Evolutionary conservation across 64 coral and sea anemone genomes (phyloP), one percentile per base, ranked within the genome.

Genomic region (Actinia tenebrosa): DNA sequence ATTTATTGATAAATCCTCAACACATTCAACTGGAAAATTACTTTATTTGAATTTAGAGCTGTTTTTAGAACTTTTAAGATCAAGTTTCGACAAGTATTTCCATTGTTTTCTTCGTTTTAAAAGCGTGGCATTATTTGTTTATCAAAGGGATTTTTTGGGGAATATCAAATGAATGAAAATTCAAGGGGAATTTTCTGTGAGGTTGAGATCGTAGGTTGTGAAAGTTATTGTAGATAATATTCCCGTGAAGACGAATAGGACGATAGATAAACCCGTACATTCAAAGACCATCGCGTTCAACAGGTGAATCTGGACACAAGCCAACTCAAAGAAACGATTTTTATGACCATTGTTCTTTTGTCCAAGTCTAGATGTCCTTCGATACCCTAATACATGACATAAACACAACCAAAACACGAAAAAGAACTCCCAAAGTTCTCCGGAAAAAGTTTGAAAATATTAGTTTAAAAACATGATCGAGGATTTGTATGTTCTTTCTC

Each of bases 271-370:
- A 16, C 60, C 4, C 17, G 20, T 66, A 66, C 22, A 66, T n/a
- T 66, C 16, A 84, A 84, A 30, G 19, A 16, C 8, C 56, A 9
- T 47, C 3, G 22, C 82, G 56, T 56, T 54, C 82, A 84, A 84
- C 82, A 84, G 82, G 82, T 84, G 82, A 53, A 15, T 84, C 11
- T 27, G 30, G 47, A 44, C 82, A 84, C 82, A 60, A 84, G 82
- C 82, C 53, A 84, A 53, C 53, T 23, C 46, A 84, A 84, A 56
- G 44, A 37, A 37, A 56, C 82, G n/a, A 60, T 84, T 81, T 30
- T 19, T 19, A 16, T 18, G 7, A 56, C 82, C 22, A 84, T 84
- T 84, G 82, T 84, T 54, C 82, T 84, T 79, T 79, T 79, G 77
- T 79, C 45, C 18, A 7, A 42, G 11, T 20, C 77, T 44, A 45